Conservation (phyloP, 2,888 invertebrate species). For the Ptychoptera albimana region DNA sequence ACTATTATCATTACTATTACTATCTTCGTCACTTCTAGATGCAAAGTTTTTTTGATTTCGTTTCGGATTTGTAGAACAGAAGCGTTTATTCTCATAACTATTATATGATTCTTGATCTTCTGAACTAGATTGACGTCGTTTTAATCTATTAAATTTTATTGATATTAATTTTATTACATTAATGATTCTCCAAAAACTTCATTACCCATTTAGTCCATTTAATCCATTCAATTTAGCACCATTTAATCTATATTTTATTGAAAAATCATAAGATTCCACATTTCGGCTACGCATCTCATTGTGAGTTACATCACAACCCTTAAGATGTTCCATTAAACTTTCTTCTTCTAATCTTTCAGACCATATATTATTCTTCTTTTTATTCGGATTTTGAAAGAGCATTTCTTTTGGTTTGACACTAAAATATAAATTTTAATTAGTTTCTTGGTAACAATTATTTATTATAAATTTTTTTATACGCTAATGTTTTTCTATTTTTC, state of each 20-base stretch:
- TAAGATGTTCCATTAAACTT: slow-evolving; percentile 59
- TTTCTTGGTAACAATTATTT: not conserved
- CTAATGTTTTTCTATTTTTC: slow-evolving; percentile 15
- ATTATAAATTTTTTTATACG: not conserved
- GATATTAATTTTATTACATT: slow-evolving; percentile 1
- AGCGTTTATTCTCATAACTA: not conserved
- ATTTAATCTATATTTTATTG: slow-evolving; percentile 44
- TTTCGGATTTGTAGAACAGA: slow-evolving; percentile 11
- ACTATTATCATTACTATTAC: slow-evolving; percentile 32
- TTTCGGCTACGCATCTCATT: slow-evolving; percentile 43
- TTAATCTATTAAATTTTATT: slow-evolving; percentile 14
- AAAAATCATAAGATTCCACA: slow-evolving; percentile 65
- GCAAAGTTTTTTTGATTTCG: slow-evolving; percentile 25
- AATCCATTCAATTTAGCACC: slow-evolving; percentile 25
- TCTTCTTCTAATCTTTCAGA: slow-evolving; percentile 58
- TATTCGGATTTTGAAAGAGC: slow-evolving; percentile 24
- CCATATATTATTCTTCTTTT: slow-evolving; percentile 66
- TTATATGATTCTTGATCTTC: slow-evolving; percentile 11
- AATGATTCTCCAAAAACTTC: slow-evolving; percentile 7
- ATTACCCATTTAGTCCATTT: no score
- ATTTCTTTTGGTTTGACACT: not conserved
- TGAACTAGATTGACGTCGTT: slow-evolving; percentile 22
- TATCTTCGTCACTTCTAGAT: slow-evolving; percentile 23
- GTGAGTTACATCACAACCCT: slow-evolving; percentile 56
- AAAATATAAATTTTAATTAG: not conserved